Percentiles rank a stretch among this genome's conserved stretches.
These are phyloP conservation scores for Drosophila cardini DNA, from an alignment of 1,140 invertebrate genomes.

Conservation along the genomic window DNA sequence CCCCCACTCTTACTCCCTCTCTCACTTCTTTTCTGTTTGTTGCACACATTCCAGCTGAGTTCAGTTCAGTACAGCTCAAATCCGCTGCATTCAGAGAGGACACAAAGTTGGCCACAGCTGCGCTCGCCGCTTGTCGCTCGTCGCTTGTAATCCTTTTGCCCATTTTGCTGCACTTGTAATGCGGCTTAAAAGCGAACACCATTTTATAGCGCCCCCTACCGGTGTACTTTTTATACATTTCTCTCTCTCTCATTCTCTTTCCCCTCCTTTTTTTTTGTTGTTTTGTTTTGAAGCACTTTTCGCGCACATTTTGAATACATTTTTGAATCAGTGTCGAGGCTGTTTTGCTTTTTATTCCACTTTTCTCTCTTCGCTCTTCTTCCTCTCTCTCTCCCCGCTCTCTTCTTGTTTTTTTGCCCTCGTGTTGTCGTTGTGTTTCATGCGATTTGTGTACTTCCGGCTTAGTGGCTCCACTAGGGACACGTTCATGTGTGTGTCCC, in stretches of 20 bases:
- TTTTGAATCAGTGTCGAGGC: slow-evolving; percentile 77
- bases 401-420: not conserved
- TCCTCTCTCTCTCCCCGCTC: not conserved
- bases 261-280: slow-evolving; percentile 28
- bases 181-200: slow-evolving; percentile 68
- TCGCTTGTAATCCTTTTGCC: slow-evolving; percentile 70
- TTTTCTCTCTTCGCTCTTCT: slow-evolving; percentile 24
- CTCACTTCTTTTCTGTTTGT: not conserved
- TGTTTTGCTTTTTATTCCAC: slow-evolving; percentile 72
- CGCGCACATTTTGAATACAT: slow-evolving; percentile 76
- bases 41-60: slow-evolving; percentile 2
- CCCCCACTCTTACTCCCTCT: not conserved
- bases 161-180: slow-evolving; percentile 75
- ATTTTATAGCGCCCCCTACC: slow-evolving; percentile 49
- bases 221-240: not conserved
- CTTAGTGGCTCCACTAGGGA: slow-evolving; percentile 49
- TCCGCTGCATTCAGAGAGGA: slow-evolving; percentile 36
- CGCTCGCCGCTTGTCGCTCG: slow-evolving; percentile 73
- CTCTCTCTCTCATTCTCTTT: too few relatives aligned
- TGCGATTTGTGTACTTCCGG: slow-evolving; percentile 82
- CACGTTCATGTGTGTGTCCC: slow-evolving; percentile 2
- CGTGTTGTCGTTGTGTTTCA: slow-evolving; percentile 48
- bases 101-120: slow-evolving; percentile 60
- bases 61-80: not conserved
- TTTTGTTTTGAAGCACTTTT: slow-evolving; percentile 38